phyloP scores from a whole-genome alignment of 2,113 vertebrate genomes.

The Amphilophus citrinellus region DNA sequence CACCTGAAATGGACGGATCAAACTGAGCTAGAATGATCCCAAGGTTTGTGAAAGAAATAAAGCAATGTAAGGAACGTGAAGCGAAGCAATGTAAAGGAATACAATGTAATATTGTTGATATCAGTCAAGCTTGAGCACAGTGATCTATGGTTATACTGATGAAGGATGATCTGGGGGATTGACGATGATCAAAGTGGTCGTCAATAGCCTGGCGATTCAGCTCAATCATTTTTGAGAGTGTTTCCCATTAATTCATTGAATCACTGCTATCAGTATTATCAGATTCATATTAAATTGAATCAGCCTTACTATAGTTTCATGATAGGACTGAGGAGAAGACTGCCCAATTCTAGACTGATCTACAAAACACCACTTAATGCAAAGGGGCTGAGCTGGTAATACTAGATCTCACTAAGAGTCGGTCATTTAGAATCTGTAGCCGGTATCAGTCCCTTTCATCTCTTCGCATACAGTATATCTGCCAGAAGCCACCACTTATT shows the following conservation, averaged over 20 bases:
- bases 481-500: conserved; percentile 1
- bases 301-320: background rate
- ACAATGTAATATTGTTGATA: conserved; percentile 53
- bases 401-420: background rate
- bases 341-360: conserved; percentile 4
- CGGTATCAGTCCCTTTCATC: background rate
- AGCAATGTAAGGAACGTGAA: background rate
- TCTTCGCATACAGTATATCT: background rate
- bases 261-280: background rate
- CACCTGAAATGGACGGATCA: conserved; percentile 38
- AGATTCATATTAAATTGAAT: background rate
- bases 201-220: background rate
- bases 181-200: background rate
- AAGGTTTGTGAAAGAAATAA: background rate
- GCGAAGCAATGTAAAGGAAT: conserved; percentile 22
- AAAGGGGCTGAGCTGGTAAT: conserved; percentile 20
- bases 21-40: conserved; percentile 10
- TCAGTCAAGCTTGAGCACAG: conserved; percentile 30
- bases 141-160: conserved; percentile 1
- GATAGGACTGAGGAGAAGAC: background rate
- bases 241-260: background rate
- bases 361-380: conserved; percentile 29
- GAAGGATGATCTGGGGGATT: background rate
- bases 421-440: background rate
- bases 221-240: background rate